Percentiles rank a stretch among this genome's conserved stretches.
Evolutionary conservation across 2,888 invertebrate genomes (phyloP).

Genomic region (Yponomeuta malinellus): DNA sequence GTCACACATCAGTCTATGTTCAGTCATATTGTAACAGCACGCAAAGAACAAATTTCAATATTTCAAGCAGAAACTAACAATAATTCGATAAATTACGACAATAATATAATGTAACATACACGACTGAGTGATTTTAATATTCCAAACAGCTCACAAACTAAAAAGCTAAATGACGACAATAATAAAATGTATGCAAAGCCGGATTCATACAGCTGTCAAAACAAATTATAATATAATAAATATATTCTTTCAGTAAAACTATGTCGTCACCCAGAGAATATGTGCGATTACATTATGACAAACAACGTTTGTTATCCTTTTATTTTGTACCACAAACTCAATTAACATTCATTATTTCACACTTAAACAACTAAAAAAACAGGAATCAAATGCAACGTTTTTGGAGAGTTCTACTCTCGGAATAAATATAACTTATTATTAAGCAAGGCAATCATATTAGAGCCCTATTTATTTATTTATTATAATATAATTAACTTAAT

Average conservation of each 20-base stretch:
- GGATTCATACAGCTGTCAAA: not conserved
- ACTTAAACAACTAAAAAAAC: not conserved
- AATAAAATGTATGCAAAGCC: not conserved
- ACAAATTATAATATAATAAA: not conserved
- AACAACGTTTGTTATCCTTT: not conserved
- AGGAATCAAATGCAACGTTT: not conserved
- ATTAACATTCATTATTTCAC: not conserved
- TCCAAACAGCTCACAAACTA: not conserved
- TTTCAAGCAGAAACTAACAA: not conserved
- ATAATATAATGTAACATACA: not conserved
- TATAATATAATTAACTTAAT: not conserved
- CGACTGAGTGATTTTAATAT: too few relatives aligned
- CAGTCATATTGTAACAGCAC: constrained; percentile 32
- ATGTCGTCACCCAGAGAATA: not conserved
- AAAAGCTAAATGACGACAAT: not conserved
- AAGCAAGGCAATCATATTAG: too few relatives aligned
- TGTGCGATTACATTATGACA: constrained; percentile 2
- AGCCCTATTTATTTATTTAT: not conserved
- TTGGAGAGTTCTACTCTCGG: not conserved
- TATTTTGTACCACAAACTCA: not conserved
- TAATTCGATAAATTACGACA: not conserved
- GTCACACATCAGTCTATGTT: constrained; percentile 56
- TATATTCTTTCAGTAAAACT: not conserved
- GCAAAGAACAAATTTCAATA: not conserved
- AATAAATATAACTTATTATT: not conserved